Conservation (phyloP, 2,113 vertebrate genomes). For the Oryzias curvinotus region DNA sequence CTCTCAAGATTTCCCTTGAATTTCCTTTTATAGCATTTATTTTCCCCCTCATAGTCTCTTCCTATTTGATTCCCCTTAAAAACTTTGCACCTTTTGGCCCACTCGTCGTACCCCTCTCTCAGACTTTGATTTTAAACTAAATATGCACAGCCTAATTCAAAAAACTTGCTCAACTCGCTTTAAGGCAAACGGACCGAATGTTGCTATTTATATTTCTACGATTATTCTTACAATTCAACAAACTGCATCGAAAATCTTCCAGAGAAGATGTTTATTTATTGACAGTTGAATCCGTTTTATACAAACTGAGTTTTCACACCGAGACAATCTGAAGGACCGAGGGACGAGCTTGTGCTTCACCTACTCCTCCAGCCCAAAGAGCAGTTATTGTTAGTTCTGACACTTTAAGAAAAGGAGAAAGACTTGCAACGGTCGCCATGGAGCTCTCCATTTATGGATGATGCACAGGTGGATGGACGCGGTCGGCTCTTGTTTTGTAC, state of each 20-base stretch:
- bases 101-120: slow-evolving; percentile 37
- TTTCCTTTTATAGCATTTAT: slow-evolving; percentile 61
- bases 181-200: slow-evolving; percentile 63
- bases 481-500: slow-evolving; percentile 43
- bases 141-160: slow-evolving; percentile 76
- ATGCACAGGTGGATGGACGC: slow-evolving; percentile 38
- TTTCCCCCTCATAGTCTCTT: slow-evolving; percentile 12
- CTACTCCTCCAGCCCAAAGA: slow-evolving; percentile 60
- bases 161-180: slow-evolving; percentile 36
- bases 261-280: slow-evolving; percentile 73
- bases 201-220: slow-evolving; percentile 73
- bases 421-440: slow-evolving; percentile 61
- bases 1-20: slow-evolving; percentile 57
- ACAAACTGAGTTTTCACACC: slow-evolving; percentile 66
- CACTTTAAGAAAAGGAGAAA: background rate
- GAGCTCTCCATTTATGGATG: slow-evolving; percentile 73
- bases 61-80: too few relatives aligned
- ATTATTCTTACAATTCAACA: slow-evolving; percentile 61
- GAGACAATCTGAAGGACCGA: slow-evolving; percentile 72
- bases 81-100: slow-evolving; percentile 32
- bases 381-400: background rate
- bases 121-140: slow-evolving; percentile 64
- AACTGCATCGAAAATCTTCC: slow-evolving; percentile 68
- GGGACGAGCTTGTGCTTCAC: slow-evolving; percentile 65
- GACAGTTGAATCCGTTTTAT: slow-evolving; percentile 68